Conservation (phyloP, 2,888 invertebrate genomes). For the Platycheirus albimanus region DNA sequence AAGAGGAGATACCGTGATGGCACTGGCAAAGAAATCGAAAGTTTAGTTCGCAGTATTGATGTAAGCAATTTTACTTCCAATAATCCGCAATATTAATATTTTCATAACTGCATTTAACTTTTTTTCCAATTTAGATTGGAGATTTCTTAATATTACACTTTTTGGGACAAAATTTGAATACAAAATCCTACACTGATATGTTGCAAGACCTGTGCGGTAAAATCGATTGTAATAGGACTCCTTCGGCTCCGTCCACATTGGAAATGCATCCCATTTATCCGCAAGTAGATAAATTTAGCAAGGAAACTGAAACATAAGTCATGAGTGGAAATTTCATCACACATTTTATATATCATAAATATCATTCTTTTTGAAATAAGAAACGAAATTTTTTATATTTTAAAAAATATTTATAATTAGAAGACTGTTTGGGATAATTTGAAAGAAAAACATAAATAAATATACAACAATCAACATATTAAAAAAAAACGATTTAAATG, state of each 20-base stretch:
- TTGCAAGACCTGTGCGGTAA: constrained; percentile 87
- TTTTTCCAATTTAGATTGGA: constrained; percentile 86
- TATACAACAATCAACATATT: constrained; percentile 16
- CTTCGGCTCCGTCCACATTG: constrained; percentile 93
- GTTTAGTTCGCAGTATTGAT: constrained; percentile 91
- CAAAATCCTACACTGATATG: constrained; percentile 91
- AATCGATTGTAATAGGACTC: constrained; percentile 87
- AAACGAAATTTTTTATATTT: constrained; percentile 23
- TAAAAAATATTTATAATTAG: neutral
- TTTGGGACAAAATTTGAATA: constrained; percentile 93
- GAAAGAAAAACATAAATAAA: constrained; percentile 7
- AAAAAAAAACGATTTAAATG: neutral
- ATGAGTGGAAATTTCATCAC: constrained; percentile 4
- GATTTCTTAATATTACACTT: constrained; percentile 93
- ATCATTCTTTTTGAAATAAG: constrained; percentile 22
- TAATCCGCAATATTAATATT: too few relatives aligned
- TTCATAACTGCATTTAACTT: too few relatives aligned
- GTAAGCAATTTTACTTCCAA: constrained; percentile 82
- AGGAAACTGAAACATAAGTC: constrained; percentile 92
- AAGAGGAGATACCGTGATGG: constrained; percentile 91
- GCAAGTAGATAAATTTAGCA: constrained; percentile 89
- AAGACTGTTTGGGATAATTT: constrained; percentile 64
- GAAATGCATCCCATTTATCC: constrained; percentile 95
- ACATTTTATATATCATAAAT: constrained; percentile 27
- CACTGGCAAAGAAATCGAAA: constrained; percentile 88